Evolutionary conservation across 2,797 vertebrate species (phyloP).

Genomic region (Perdix hodgsoniae): DNA sequence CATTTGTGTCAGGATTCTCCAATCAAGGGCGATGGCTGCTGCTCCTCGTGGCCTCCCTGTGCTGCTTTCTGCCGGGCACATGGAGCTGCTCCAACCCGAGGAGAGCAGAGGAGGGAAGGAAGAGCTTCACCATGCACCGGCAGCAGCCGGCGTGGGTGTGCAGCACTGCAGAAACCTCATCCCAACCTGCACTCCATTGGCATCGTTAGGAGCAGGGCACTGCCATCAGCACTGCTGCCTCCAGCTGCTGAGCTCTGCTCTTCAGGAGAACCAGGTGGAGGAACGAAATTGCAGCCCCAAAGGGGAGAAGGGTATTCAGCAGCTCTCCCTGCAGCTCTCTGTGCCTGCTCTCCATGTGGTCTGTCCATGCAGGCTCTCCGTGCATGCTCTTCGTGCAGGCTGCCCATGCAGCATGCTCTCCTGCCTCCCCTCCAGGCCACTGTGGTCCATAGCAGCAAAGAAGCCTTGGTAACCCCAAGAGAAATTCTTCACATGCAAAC

Average conservation of each 20-base stretch:
- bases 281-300: rapidly evolving
- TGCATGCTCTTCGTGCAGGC: not conserved
- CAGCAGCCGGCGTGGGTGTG: rapidly evolving
- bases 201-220: rapidly evolving
- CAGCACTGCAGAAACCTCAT: not conserved
- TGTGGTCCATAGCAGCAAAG: not conserved
- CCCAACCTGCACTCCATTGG: not conserved
- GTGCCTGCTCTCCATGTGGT: not conserved
- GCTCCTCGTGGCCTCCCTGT: not conserved
- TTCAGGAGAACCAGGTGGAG: rapidly evolving
- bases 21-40: not conserved
- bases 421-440: rapidly evolving
- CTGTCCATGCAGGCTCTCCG: not conserved
- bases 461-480: not conserved
- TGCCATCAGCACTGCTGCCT: not conserved
- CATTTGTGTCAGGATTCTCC: slow-evolving; percentile 54
- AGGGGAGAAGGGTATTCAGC: rapidly evolving
- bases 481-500: not conserved
- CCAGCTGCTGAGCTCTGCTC: not conserved
- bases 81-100: not conserved
- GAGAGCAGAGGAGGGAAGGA: not conserved
- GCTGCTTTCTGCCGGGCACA: not conserved
- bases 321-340: not conserved
- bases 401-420: not conserved
- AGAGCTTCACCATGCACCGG: not conserved